These are phyloP conservation scores for Lipophrys pholis DNA, from an alignment of 2,113 vertebrate species.

Conservation along the genomic window DNA sequence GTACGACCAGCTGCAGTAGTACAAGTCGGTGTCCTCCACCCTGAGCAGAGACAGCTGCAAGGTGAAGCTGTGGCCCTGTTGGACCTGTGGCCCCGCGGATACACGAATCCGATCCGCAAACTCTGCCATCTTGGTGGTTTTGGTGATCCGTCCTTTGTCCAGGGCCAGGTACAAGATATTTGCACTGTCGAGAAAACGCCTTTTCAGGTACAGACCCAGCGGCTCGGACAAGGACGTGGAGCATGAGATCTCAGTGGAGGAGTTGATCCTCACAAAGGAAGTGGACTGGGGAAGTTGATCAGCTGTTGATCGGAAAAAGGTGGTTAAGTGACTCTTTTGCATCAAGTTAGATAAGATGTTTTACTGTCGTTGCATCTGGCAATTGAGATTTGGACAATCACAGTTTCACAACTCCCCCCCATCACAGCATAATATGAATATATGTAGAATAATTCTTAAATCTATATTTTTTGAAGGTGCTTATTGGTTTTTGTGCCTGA, in stretches of 20 bases:
- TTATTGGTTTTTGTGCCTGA: too few relatives aligned
- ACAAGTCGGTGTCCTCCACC: conserved; percentile 64
- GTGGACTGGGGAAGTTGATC: conserved; percentile 45
- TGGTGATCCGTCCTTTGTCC: rapidly evolving
- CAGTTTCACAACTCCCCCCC: too few relatives aligned
- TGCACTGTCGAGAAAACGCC: neutral
- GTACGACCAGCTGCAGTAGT: conserved; percentile 66
- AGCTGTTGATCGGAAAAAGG: conserved; percentile 26
- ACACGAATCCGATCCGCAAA: conserved; percentile 18
- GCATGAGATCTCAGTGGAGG: conserved; percentile 63
- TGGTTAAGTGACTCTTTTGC: too few relatives aligned
- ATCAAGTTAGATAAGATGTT: too few relatives aligned
- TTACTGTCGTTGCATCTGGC: too few relatives aligned
- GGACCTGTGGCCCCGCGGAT: rapidly evolving
- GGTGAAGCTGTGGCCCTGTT: neutral
- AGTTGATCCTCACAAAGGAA: conserved; percentile 43
- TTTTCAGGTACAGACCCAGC: conserved; percentile 8
- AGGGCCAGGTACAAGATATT: conserved; percentile 23
- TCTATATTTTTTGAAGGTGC: too few relatives aligned
- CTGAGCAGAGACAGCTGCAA: conserved; percentile 56
- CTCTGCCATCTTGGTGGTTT: rapidly evolving
- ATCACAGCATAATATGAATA: too few relatives aligned
- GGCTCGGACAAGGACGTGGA: neutral
- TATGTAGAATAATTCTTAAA: too few relatives aligned
- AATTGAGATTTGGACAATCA: too few relatives aligned